These are phyloP conservation scores for Euwallacea fornicatus DNA, from an alignment of 1,140 invertebrate genomes.

Conservation along the genomic window DNA sequence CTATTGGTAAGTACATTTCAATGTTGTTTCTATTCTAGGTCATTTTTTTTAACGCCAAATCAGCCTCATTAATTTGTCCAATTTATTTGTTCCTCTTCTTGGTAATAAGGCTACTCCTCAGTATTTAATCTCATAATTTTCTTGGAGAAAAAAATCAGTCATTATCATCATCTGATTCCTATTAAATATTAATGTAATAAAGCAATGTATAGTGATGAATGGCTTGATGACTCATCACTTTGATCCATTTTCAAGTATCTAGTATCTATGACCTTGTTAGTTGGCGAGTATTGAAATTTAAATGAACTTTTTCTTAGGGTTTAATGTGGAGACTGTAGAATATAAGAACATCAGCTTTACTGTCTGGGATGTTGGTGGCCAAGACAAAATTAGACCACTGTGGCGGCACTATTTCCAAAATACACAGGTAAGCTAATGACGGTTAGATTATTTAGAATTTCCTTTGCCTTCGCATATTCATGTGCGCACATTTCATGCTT, in stretches of 20 bases:
- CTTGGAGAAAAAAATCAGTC: too few species aligned
- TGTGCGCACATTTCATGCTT: too few species aligned
- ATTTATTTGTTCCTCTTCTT: too few species aligned
- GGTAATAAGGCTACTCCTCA: too few species aligned
- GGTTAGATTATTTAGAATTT: neutral
- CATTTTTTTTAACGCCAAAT: neutral
- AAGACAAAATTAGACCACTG: constrained; percentile 87
- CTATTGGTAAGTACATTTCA: constrained; percentile 80
- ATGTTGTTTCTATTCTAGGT: constrained; percentile 16
- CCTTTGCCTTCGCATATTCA: neutral
- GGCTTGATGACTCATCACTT: constrained; percentile 31
- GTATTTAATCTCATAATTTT: too few species aligned
- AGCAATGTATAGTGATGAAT: too few species aligned
- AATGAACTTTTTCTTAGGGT: constrained; percentile 63
- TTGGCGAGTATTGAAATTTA: constrained; percentile 1
- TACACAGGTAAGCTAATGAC: constrained; percentile 61
- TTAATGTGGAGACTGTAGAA: constrained; percentile 95
- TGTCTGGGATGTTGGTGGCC: constrained; percentile 90
- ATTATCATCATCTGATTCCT: too few species aligned
- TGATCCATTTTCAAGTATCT: constrained; percentile 3
- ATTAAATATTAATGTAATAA: too few species aligned
- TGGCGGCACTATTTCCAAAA: constrained; percentile 86
- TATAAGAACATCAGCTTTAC: constrained; percentile 96
- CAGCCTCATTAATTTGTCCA: neutral
- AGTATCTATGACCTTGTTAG: constrained; percentile 17